Conservation (phyloP, 1,140 invertebrate genomes). For the Cylas formicarius region DNA sequence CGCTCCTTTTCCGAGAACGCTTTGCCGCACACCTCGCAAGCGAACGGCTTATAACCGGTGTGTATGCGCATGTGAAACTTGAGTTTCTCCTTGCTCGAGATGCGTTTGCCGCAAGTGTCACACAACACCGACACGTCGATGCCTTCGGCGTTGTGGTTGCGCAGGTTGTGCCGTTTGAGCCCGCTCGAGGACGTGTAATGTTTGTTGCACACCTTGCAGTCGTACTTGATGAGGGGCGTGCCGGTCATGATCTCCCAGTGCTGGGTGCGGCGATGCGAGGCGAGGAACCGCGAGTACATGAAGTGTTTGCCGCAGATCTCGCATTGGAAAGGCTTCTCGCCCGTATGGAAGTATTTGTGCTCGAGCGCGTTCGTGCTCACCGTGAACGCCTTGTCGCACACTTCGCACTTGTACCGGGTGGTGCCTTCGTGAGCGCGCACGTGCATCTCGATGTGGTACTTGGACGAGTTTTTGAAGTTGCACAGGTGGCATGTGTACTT, state of each 20-base stretch:
- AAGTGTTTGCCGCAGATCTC: conserved; percentile 51
- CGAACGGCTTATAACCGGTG: conserved; percentile 59
- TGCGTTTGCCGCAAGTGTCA: conserved; percentile 71
- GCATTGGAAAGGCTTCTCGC: conserved; percentile 54
- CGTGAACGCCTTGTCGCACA: conserved; percentile 46
- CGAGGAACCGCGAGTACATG: conserved; percentile 37
- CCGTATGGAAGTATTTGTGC: conserved; percentile 46
- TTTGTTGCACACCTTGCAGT: conserved; percentile 36
- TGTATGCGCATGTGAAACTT: conserved; percentile 65
- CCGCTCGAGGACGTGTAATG: conserved; percentile 34
- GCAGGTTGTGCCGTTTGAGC: conserved; percentile 30
- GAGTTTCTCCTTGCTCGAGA: conserved; percentile 59
- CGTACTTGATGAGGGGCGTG: conserved; percentile 34
- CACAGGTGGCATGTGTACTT: conserved; percentile 41
- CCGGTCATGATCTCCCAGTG: conserved; percentile 40
- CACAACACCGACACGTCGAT: conserved; percentile 45
- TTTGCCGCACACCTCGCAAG: conserved; percentile 50
- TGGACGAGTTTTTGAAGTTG: conserved; percentile 41
- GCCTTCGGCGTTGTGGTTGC: conserved; percentile 31
- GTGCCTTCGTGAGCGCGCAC: conserved; percentile 39
- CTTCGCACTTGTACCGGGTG: conserved; percentile 46
- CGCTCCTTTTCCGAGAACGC: conserved; percentile 55
- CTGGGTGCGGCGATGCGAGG: conserved; percentile 36
- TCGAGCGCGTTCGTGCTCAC: conserved; percentile 43
- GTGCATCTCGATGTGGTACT: conserved; percentile 42